A percentile compares a stretch with the other conserved stretches of the same genome.
These are phyloP conservation scores for Penaeus japonicus DNA, from an alignment of 1,140 invertebrate species.

Conservation along the genomic window DNA sequence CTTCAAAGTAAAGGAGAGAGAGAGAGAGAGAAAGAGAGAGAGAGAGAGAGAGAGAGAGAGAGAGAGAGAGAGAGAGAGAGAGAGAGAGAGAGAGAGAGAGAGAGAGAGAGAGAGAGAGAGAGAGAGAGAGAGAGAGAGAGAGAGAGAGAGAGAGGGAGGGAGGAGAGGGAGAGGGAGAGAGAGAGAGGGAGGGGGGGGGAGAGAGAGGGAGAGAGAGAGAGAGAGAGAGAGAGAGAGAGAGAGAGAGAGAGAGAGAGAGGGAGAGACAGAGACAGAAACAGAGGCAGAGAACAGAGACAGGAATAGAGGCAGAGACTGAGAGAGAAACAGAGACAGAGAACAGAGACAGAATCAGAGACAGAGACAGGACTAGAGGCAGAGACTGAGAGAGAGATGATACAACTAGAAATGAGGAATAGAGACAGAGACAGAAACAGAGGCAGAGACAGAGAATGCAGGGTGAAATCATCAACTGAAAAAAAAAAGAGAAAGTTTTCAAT, in stretches of 20 bases:
- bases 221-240: conserved; percentile 26
- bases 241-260: not conserved
- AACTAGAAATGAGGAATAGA: not conserved
- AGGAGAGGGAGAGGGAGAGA: not conserved
- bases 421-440: not conserved
- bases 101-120: no score
- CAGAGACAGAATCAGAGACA: no score
- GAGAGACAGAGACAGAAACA: not conserved
- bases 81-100: no score
- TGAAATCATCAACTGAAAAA: not conserved
- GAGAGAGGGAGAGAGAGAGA: no score
- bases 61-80: no score
- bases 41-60: no score
- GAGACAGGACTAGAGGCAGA: not conserved
- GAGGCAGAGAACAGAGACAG: conserved; percentile 21
- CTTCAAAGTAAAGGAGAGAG: no score
- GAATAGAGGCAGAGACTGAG: not conserved
- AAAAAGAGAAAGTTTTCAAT: not conserved
- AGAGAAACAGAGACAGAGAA: not conserved
- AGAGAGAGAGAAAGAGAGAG: no score
- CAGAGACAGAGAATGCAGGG: not conserved
- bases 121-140: no score
- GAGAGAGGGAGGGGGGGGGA: not conserved
- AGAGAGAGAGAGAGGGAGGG: no score
- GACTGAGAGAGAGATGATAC: not conserved